These are phyloP conservation scores for Drosophila flavopinicola DNA, from an alignment of 2,888 invertebrate species.

Conservation along the genomic window DNA sequence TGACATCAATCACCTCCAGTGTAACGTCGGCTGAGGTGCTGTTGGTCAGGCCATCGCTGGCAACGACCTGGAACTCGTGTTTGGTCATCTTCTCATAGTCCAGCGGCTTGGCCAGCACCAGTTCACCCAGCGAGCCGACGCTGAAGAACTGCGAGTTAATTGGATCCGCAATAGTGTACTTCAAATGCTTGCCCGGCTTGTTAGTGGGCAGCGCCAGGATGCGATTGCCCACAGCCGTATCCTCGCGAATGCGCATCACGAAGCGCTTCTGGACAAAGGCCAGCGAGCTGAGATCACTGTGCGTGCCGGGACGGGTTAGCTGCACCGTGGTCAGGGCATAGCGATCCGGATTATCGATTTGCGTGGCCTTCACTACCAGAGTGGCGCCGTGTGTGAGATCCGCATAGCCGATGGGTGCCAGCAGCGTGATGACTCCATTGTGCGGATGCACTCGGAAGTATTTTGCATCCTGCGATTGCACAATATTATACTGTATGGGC, in stretches of 20 bases:
- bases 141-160: constrained; percentile 90
- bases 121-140: constrained; percentile 91
- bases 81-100: constrained; percentile 91
- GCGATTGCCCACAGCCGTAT: constrained; percentile 89
- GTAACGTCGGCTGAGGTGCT: constrained; percentile 91
- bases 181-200: constrained; percentile 88
- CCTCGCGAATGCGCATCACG: constrained; percentile 90
- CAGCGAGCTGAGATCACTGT: constrained; percentile 85
- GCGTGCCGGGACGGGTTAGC: constrained; percentile 86
- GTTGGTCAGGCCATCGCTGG: constrained; percentile 90
- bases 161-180: constrained; percentile 91
- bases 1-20: constrained; percentile 92
- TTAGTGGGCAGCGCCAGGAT: constrained; percentile 89
- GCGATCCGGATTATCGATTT: constrained; percentile 93
- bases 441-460: constrained; percentile 84
- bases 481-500: constrained; percentile 83
- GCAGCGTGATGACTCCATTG: constrained; percentile 81
- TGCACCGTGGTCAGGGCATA: constrained; percentile 94
- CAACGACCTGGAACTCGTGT: constrained; percentile 92
- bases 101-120: constrained; percentile 89
- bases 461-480: constrained; percentile 83
- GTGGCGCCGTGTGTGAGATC: constrained; percentile 90
- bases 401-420: constrained; percentile 80
- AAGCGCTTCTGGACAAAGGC: constrained; percentile 90
- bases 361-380: constrained; percentile 92